phyloP scores from a whole-genome alignment of 2,113 vertebrate genomes.

The Chaetorhynchus papuensis region DNA sequence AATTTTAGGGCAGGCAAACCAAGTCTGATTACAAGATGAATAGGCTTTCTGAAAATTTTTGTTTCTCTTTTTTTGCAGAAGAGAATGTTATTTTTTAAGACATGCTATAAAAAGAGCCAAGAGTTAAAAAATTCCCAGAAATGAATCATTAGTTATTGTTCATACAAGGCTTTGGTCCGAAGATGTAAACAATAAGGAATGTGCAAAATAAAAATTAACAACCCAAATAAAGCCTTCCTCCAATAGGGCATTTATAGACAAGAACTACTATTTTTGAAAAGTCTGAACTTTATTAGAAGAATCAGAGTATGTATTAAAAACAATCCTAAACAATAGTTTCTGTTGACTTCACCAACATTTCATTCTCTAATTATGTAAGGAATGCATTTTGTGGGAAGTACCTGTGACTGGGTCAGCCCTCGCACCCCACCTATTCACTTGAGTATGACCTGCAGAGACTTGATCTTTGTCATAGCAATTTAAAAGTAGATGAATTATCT shows the following conservation, averaged over 20 bases:
- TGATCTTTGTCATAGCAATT: not conserved
- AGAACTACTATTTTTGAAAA: not conserved
- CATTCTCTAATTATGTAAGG: not conserved
- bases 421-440: not conserved
- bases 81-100: slow-evolving; percentile 7
- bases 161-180: slow-evolving; percentile 1
- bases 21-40: not conserved
- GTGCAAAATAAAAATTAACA: slow-evolving; percentile 47
- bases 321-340: slow-evolving; percentile 19
- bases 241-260: not conserved
- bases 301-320: not conserved
- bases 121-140: slow-evolving; percentile 49
- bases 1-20: not conserved
- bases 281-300: not conserved
- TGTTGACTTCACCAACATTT: slow-evolving; percentile 3
- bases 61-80: not conserved
- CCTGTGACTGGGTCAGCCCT: not conserved
- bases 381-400: not conserved
- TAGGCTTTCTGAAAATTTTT: not conserved
- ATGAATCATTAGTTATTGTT: slow-evolving; percentile 53
- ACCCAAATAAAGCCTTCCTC: slow-evolving; percentile 33
- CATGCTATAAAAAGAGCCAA: slow-evolving; percentile 30
- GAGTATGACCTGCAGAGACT: not conserved
- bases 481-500: not conserved
- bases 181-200: slow-evolving; percentile 33